Evolutionary conservation across 2,888 invertebrate species (phyloP).

Genomic region (Agriopis marginaria): DNA sequence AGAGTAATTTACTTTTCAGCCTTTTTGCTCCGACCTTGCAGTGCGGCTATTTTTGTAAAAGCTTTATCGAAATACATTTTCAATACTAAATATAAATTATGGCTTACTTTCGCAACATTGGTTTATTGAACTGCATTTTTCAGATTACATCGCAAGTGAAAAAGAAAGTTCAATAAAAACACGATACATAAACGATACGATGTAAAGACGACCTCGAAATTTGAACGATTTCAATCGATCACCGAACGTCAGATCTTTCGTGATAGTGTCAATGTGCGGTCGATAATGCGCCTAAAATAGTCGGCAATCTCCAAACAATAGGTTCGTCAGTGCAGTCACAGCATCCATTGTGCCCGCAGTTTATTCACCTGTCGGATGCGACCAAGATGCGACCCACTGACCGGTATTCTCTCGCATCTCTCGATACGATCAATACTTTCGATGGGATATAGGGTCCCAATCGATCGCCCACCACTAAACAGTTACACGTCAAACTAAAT

Average conservation of each 20-base stretch:
- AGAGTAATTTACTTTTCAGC: slow-evolving; percentile 30
- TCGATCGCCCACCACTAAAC: slow-evolving; percentile 65
- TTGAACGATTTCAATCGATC: slow-evolving; percentile 57
- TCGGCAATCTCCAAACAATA: slow-evolving; percentile 57
- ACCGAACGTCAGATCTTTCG: slow-evolving; percentile 57
- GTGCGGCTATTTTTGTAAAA: slow-evolving; percentile 17
- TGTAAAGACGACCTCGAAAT: slow-evolving; percentile 44
- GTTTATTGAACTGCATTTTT: slow-evolving; percentile 14
- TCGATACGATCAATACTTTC: slow-evolving; percentile 64
- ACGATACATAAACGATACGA: slow-evolving; percentile 35
- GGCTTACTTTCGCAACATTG: slow-evolving; percentile 4
- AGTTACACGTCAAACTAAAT: slow-evolving; percentile 58
- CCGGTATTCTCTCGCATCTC: slow-evolving; percentile 60
- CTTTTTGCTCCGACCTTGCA: slow-evolving; percentile 21
- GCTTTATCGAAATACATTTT: background rate
- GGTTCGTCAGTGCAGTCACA: slow-evolving; percentile 48
- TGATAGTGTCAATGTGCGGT: slow-evolving; percentile 63
- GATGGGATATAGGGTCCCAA: slow-evolving; percentile 54
- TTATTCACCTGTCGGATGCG: slow-evolving; percentile 69
- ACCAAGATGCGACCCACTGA: slow-evolving; percentile 70
- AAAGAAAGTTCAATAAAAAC: slow-evolving; percentile 46
- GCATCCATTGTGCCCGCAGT: slow-evolving; percentile 57
- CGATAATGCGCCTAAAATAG: slow-evolving; percentile 53
- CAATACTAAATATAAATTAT: slow-evolving; percentile 3
- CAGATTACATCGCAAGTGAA: slow-evolving; percentile 22